A percentile compares a stretch with the other conserved stretches of the same genome.
Evolutionary conservation across 2,888 invertebrate species (phyloP).

Genomic region (Diadromus collaris): DNA sequence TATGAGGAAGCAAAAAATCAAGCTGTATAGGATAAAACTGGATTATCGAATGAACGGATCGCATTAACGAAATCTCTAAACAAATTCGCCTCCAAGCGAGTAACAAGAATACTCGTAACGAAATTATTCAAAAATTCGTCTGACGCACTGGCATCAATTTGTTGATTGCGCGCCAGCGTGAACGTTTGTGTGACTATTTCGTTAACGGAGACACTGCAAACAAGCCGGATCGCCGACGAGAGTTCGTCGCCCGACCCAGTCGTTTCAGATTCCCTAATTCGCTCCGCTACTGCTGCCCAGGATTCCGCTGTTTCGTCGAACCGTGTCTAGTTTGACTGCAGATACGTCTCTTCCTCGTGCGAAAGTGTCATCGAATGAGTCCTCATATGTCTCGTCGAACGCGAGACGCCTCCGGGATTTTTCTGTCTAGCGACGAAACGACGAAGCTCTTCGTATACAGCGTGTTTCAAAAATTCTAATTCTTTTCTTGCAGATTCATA

Average conservation of each 20-base stretch:
- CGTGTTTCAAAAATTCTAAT: background rate
- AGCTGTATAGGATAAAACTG: too few species aligned
- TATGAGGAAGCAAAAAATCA: too few species aligned
- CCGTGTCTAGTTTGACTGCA: background rate
- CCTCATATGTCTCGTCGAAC: background rate
- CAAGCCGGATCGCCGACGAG: background rate
- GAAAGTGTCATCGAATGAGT: background rate
- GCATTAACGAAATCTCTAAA: background rate
- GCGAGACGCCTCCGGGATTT: background rate
- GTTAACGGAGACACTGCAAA: background rate
- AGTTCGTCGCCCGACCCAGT: background rate
- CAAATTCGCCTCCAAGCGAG: background rate
- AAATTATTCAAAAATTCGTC: background rate
- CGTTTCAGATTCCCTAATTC: background rate
- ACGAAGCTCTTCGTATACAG: background rate
- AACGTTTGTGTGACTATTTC: background rate
- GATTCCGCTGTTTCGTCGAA: background rate
- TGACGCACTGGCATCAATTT: background rate
- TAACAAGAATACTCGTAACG: background rate
- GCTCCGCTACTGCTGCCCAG: background rate
- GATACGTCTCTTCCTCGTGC: background rate
- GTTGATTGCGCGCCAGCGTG: background rate
- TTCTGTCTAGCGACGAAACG: background rate
- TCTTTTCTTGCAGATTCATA: too few species aligned
- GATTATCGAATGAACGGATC: background rate